phyloP scores from a whole-genome alignment of 1,140 invertebrate genomes.

The Temnothorax curvispinosus region DNA sequence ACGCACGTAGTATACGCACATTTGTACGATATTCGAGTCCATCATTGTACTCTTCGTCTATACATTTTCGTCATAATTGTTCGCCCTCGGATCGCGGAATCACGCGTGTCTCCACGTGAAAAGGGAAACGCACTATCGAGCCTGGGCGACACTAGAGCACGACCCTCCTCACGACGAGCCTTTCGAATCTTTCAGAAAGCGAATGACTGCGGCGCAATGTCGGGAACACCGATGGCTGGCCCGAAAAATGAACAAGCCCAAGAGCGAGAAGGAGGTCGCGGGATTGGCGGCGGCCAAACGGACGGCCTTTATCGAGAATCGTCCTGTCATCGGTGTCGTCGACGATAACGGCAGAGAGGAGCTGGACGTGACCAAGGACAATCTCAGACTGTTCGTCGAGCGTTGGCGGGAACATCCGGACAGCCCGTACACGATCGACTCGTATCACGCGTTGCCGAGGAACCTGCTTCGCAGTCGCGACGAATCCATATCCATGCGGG shows the following conservation, averaged over 20 bases:
- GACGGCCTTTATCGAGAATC: neutral
- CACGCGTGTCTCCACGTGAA: neutral
- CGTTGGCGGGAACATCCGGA: conserved; percentile 94
- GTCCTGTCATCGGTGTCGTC: conserved; percentile 43
- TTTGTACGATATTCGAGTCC: neutral
- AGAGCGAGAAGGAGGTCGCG: conserved; percentile 52
- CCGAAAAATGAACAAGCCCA: conserved; percentile 62
- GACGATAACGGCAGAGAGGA: conserved; percentile 83
- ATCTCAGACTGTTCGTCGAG: conserved; percentile 93
- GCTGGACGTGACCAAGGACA: conserved; percentile 94
- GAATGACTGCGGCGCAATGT: conserved; percentile 91
- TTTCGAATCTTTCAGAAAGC: conserved; percentile 88
- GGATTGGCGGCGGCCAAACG: conserved; percentile 21
- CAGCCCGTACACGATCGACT: conserved; percentile 92
- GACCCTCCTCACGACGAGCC: conserved; percentile 74
- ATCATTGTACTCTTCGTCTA: conserved; percentile 7
- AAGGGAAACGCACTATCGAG: neutral
- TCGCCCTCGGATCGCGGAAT: conserved; percentile 13
- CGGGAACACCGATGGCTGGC: conserved; percentile 91
- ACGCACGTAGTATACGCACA: neutral
- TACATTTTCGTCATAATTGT: conserved; percentile 2
- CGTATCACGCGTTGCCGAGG: conserved; percentile 76
- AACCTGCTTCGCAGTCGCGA: conserved; percentile 47
- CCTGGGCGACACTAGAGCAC: conserved; percentile 25
- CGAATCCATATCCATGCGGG: conserved; percentile 85